These are phyloP conservation scores for Vanacampus margaritifer DNA, from an alignment of 2,113 vertebrate genomes.

Conservation along the genomic window DNA sequence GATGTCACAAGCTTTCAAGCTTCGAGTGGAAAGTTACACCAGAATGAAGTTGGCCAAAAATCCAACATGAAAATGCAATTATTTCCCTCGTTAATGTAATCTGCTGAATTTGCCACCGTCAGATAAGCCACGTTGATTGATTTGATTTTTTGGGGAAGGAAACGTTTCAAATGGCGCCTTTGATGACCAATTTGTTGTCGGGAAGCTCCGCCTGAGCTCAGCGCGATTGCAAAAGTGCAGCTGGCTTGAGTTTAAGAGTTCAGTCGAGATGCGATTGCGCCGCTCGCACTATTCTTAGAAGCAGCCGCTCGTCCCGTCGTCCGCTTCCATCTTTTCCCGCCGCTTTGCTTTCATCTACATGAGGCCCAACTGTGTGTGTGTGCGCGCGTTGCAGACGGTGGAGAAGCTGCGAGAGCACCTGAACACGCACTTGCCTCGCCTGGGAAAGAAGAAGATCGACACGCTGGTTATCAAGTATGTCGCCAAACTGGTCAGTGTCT, in stretches of 20 bases:
- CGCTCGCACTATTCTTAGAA: slow-evolving; percentile 55
- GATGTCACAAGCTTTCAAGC: not conserved
- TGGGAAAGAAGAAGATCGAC: slow-evolving; percentile 89
- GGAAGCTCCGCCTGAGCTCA: slow-evolving; percentile 46
- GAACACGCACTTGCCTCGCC: slow-evolving; percentile 79
- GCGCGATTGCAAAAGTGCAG: slow-evolving; percentile 50
- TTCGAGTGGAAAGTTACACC: not conserved
- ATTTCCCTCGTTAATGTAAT: slow-evolving; percentile 20
- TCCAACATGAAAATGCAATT: slow-evolving; percentile 30
- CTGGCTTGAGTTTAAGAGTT: slow-evolving; percentile 58
- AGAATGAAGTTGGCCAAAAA: slow-evolving; percentile 22
- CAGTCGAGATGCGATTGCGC: slow-evolving; percentile 22
- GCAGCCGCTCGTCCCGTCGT: slow-evolving; percentile 29
- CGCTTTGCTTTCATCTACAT: not conserved
- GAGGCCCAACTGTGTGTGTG: not conserved
- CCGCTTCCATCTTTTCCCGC: slow-evolving; percentile 1
- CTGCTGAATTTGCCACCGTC: not conserved
- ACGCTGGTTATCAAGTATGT: slow-evolving; percentile 84
- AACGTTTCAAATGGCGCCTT: slow-evolving; percentile 29
- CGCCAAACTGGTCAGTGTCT: slow-evolving; percentile 78
- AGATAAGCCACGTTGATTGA: not conserved
- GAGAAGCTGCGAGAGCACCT: slow-evolving; percentile 89
- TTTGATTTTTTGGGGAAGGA: slow-evolving; percentile 39
- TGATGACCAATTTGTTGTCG: slow-evolving; percentile 61
- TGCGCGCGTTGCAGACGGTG: slow-evolving; percentile 75